phyloP scores from a whole-genome alignment of 2,888 invertebrate genomes.

The Lacanobia oleracea region DNA sequence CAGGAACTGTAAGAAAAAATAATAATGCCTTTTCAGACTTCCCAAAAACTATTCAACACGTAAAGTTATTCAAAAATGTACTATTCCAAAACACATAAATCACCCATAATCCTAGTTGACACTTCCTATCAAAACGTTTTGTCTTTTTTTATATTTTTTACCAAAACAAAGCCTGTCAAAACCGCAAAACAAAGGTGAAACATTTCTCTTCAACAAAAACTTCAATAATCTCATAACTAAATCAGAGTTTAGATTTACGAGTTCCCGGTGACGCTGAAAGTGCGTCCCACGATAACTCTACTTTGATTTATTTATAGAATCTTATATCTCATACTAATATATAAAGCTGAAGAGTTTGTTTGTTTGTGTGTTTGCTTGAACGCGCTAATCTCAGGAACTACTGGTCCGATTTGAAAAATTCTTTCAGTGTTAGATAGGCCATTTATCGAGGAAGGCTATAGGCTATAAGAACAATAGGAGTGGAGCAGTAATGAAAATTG shows the following conservation, averaged over 20 bases:
- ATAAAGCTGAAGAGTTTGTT: no score
- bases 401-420: no score
- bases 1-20: neutral
- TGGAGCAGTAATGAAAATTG: no score
- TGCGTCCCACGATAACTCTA: constrained; percentile 55
- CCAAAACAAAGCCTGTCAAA: constrained; percentile 22
- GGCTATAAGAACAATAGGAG: no score
- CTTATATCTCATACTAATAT: no score
- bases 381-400: no score
- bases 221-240: constrained; percentile 63
- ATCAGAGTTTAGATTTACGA: constrained; percentile 73
- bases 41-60: no score
- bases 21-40: neutral
- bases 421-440: no score
- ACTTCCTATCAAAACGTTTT: constrained; percentile 25
- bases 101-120: constrained; percentile 11
- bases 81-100: constrained; percentile 16
- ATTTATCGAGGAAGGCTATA: no score
- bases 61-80: neutral
- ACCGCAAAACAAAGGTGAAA: constrained; percentile 24
- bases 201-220: constrained; percentile 19
- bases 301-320: constrained; percentile 56
- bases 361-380: no score
- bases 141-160: constrained; percentile 21
- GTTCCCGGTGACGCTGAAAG: constrained; percentile 53